Evolutionary conservation across 64 coral and sea anemone species (phyloP).

Genomic region (Actinia tenebrosa): DNA sequence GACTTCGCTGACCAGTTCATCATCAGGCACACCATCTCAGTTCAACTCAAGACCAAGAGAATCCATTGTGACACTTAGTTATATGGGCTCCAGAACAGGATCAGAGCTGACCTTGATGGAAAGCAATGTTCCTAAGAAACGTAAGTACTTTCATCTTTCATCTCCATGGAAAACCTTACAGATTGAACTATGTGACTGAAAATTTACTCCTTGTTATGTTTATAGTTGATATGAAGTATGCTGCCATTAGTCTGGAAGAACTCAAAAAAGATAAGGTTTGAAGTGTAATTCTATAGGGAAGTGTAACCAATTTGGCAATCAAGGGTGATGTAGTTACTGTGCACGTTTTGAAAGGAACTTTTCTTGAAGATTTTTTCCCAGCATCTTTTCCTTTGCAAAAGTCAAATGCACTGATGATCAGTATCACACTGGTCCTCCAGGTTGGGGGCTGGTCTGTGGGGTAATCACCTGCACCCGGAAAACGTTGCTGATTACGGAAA

Average conservation of each 20-base stretch:
- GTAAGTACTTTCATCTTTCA: conserved; percentile 29
- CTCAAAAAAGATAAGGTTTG: conserved; percentile 88
- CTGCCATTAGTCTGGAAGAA: conserved; percentile 71
- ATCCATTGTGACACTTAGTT: conserved; percentile 61
- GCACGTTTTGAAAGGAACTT: no score
- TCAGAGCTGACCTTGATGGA: conserved; percentile 67
- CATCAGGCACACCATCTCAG: background rate
- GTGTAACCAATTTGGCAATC: no score
- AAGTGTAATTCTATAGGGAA: no score
- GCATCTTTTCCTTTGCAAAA: no score
- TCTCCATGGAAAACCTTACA: background rate
- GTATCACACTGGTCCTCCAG: no score
- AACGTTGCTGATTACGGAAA: no score
- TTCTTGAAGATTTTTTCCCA: no score
- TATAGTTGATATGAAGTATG: conserved; percentile 76
- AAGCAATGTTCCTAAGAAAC: conserved; percentile 69
- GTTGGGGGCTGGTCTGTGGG: no score
- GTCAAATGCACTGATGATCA: no score
- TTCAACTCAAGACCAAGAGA: conserved; percentile 37
- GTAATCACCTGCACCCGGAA: no score
- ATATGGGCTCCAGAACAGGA: conserved; percentile 44
- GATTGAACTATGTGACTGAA: background rate
- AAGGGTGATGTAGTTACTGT: no score
- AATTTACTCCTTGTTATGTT: background rate
- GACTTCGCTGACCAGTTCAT: conserved; percentile 15